Evolutionary conservation across 2,113 vertebrate species (phyloP).

Genomic region (cat (Felis catus)): DNA sequence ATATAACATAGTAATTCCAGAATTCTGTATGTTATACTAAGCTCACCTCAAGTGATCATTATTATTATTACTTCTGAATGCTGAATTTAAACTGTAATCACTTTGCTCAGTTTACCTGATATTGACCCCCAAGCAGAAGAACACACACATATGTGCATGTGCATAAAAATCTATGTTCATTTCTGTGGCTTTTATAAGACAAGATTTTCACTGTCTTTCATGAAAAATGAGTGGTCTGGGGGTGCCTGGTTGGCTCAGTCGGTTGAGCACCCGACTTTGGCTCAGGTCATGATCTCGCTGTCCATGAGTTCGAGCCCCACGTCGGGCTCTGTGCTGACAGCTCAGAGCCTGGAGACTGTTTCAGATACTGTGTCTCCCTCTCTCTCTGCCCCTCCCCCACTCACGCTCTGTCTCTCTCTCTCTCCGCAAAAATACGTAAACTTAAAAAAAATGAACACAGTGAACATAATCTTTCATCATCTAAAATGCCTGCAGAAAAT

Average conservation of each 20-base stretch:
- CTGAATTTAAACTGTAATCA: constrained; percentile 68
- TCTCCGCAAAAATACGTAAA: too few species aligned
- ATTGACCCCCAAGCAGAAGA: constrained; percentile 36
- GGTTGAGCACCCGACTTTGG: too few species aligned
- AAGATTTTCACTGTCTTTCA: background rate
- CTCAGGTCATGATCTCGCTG: too few species aligned
- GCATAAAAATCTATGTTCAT: background rate
- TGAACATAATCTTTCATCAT: background rate
- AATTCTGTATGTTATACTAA: background rate
- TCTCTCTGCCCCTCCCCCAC: too few species aligned
- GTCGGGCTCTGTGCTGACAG: too few species aligned
- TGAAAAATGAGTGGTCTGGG: background rate
- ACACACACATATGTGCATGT: background rate
- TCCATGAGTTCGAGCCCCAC: too few species aligned
- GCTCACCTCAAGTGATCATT: background rate
- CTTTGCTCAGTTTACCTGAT: constrained; percentile 47
- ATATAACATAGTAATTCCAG: background rate
- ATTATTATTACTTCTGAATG: constrained; percentile 57
- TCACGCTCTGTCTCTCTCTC: too few species aligned
- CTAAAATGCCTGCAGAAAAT: background rate
- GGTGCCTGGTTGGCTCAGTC: too few species aligned
- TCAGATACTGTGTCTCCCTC: too few species aligned
- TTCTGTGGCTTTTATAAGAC: background rate
- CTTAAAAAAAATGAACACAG: background rate
- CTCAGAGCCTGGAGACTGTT: too few species aligned